A percentile compares a stretch with the other conserved stretches of the same genome.
Evolutionary conservation across 64 coral and sea anemone species (phyloP).

Genomic region (Catalaphyllia jardinei): DNA sequence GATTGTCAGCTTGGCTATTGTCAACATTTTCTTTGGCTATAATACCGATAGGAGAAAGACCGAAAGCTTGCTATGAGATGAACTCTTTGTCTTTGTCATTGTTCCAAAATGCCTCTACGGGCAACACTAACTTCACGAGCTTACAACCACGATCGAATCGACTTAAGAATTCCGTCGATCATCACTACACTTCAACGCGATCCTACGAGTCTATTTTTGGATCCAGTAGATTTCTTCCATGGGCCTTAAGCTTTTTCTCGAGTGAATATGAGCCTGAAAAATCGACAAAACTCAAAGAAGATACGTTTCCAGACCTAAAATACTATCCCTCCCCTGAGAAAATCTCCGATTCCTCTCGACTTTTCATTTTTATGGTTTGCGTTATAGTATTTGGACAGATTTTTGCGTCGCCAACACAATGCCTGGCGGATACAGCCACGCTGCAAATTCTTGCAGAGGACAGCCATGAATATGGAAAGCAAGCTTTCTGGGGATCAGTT

Average conservation of each 20-base stretch:
- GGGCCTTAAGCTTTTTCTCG: conserved; percentile 84
- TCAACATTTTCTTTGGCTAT: conserved; percentile 80
- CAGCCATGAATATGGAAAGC: conserved; percentile 95
- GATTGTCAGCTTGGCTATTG: conserved; percentile 70
- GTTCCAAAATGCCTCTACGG: conserved; percentile 4
- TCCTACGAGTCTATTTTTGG: conserved; percentile 48
- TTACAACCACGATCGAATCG: background rate
- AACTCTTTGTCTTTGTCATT: conserved; percentile 73
- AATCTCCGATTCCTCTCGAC: conserved; percentile 72
- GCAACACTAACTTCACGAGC: background rate
- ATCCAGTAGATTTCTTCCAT: conserved; percentile 58
- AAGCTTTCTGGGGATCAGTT: conserved; percentile 94
- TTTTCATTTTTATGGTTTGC: conserved; percentile 82
- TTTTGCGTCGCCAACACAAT: conserved; percentile 91
- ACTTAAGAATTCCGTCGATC: background rate
- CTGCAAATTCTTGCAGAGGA: conserved; percentile 89
- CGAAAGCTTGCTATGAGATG: conserved; percentile 78
- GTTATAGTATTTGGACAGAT: conserved; percentile 79
- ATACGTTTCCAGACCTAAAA: conserved; percentile 81
- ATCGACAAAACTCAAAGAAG: conserved; percentile 65
- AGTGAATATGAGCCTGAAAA: conserved; percentile 57
- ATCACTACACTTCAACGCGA: background rate
- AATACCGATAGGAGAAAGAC: conserved; percentile 84
- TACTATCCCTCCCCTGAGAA: conserved; percentile 71
- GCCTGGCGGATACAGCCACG: conserved; percentile 95